Evolutionary conservation across 2,888 invertebrate species (phyloP).

Genomic region (Drosophila paranaensis): DNA sequence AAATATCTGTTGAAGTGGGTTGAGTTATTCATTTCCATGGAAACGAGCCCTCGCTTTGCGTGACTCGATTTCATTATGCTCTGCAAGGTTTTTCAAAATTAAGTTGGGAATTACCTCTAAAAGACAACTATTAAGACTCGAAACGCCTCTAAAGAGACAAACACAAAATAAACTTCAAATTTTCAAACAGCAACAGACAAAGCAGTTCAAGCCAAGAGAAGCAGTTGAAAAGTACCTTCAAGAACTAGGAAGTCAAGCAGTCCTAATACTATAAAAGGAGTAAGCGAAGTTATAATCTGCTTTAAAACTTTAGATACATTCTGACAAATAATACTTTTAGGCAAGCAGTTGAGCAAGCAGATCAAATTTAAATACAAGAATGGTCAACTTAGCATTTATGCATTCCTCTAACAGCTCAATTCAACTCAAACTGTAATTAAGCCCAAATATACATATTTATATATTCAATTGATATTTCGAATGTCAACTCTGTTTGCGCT

Average conservation of each 20-base stretch:
- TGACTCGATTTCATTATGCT: constrained; percentile 7
- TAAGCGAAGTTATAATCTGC: not conserved
- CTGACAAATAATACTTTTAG: not conserved
- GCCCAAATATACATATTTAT: not conserved
- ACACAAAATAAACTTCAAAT: not conserved
- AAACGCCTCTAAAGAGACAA: not conserved
- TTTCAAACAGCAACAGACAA: not conserved
- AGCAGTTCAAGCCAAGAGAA: not conserved
- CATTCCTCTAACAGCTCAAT: not conserved
- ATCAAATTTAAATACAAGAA: not conserved
- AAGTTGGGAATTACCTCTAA: constrained; percentile 6
- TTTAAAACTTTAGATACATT: not conserved
- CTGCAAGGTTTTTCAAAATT: constrained; percentile 5
- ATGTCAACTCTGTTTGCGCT: constrained; percentile 1
- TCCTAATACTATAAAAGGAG: not conserved
- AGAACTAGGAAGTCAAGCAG: not conserved
- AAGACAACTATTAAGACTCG: constrained; percentile 3
- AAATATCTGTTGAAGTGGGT: not conserved
- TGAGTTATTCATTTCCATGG: not conserved
- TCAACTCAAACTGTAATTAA: not conserved
- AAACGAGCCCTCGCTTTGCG: not conserved
- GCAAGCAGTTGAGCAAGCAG: not conserved
- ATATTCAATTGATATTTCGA: not conserved
- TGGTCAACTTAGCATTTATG: too few species aligned
- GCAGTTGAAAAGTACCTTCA: not conserved